Conservation (phyloP, 2,113 vertebrate species). For the Psilopsiagon aymara region DNA sequence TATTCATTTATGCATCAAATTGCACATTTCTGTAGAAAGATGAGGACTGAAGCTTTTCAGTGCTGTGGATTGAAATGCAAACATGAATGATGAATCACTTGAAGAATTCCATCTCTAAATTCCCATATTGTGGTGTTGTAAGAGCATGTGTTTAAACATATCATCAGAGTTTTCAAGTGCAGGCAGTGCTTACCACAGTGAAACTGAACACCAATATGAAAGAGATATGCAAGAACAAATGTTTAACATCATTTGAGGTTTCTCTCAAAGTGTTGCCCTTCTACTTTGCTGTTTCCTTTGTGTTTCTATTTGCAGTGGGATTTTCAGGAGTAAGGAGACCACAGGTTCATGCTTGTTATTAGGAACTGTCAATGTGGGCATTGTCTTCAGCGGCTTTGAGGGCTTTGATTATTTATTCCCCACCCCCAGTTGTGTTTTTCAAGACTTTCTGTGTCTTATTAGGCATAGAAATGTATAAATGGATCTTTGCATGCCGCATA, state of each 20-base stretch:
- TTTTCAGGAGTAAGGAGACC: not conserved
- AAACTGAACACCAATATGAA: not conserved
- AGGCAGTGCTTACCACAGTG: not conserved
- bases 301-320: not conserved
- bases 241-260: not conserved
- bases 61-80: constrained; percentile 6
- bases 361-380: not conserved
- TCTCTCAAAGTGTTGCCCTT: not conserved
- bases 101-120: not conserved
- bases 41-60: constrained; percentile 27
- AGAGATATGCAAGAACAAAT: not conserved
- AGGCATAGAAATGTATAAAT: not conserved
- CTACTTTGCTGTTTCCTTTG: not conserved
- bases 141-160: not conserved
- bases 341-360: not conserved
- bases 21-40: not conserved
- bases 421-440: not conserved
- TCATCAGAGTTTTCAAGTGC: not conserved
- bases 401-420: not conserved
- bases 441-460: not conserved
- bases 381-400: not conserved
- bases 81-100: constrained; percentile 11
- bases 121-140: not conserved
- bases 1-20: constrained; percentile 53
- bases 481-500: not conserved